Evolutionary conservation across 2,797 vertebrate species (phyloP), one percentile per base, ranked within the genome.

Genomic region (Pseudochaenichthys georgianus): DNA sequence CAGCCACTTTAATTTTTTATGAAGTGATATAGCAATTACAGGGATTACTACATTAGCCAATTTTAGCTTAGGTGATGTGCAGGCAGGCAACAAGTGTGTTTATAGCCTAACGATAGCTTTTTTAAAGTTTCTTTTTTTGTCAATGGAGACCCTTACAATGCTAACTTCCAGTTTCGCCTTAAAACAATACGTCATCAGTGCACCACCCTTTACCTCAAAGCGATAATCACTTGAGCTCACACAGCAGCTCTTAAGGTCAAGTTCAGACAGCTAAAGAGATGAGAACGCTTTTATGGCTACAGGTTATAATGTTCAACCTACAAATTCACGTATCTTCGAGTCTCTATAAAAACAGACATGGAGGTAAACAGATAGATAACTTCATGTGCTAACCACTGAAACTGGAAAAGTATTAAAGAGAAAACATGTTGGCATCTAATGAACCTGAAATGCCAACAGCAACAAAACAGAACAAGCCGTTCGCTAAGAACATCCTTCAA

Each of bases 401-500:
- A 67, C 42, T 38, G 19, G 31, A 62, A 69, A 53, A 46, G 28
- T 28, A 42, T 17, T 5, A 62, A 52, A 38, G 42, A 21, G 12
- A 28, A 43, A 58, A 9, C 6, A 15, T 42, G 11, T n/a, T 42
- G 57, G 23, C 34, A 53, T 9, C 38, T 34, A 11, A 28, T 9
- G 10, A 74, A 28, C 48, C 46, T 17, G n/a, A 48, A 38, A 53
- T 9, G 28, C 45, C n/a, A 60, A 51, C 12, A 8, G 9, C 2
- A 6, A 59, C 41, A 67, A 21, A 78, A 15, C 59, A 55, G 34
- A 75, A 50, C 41, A 28, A 73, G 48, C 61, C 13, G 67, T 3
- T 48, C 11, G 13, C n/a, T 5, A 0, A 16, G 28, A 28, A 28
- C 54, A 1, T 68, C 73, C 16, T 53, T 38, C 55, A 53, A 7